Evolutionary conservation across 2,113 vertebrate genomes (phyloP), one percentile per base, ranked within the genome.

Genomic region (Oophaga pumilio): DNA sequence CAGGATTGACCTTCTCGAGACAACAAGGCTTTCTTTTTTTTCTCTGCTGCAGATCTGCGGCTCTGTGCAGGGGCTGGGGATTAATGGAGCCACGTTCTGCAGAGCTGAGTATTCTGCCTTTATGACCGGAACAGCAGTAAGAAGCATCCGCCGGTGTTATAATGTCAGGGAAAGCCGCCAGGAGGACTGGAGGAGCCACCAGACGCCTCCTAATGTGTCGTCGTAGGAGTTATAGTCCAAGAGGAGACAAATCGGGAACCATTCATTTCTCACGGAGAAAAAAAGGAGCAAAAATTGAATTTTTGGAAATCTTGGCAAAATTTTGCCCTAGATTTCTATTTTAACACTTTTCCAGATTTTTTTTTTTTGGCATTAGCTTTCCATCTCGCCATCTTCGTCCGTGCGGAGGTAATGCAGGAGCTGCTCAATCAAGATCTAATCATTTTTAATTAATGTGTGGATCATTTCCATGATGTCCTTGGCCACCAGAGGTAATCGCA

Each of bases 381-480:
- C 50, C 17, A 8, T 52, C 62, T 83, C 64, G 15, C 82, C 52
- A 7, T n/a, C 50, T 24, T 49, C 17, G 33, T 59, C 60, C 50
- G 53, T 49, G 52, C 82, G 33, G 53, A 78, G 62, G 53, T 68
- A 15, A 10, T 92, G 91, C 87, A 91, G 91, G 89, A 94, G 94
- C 90, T 93, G 94, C 92, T 94, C 95, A 94, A 95, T 95, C 94
- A 94, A 93, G 92, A 91, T 92, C 92, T 93, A 93, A 93, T 94
- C 90, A 90, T 95, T 95, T 94, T 94, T 95, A 95, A 95, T 95
- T 95, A 95, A 94, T 92, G 91, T 93, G 94, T 76, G 91, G 94
- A 95, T 94, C 95, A 93, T 94, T 94, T 93, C 56, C 91, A 93
- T 94, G 92, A 94, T 95, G 93, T 94, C 94, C 94, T 94, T 93